Evolutionary conservation across 2,113 vertebrate genomes (phyloP).

Genomic region (Hypanus sabinus): DNA sequence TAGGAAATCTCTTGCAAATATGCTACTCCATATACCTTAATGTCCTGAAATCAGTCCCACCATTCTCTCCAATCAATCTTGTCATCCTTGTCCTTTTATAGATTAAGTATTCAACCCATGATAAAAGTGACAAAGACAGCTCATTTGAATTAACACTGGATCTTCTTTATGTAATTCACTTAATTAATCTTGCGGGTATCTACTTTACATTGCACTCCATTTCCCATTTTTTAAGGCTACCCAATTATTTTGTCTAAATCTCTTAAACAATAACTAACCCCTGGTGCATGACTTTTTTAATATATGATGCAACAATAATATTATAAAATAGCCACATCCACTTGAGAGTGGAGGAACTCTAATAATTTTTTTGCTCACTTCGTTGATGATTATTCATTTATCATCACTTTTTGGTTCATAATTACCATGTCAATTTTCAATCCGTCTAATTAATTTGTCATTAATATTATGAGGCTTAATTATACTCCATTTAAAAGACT

Average conservation of each 20-base stretch:
- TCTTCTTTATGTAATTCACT: background rate
- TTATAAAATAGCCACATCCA: background rate
- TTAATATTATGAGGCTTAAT: slow-evolving; percentile 1
- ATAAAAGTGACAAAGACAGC: background rate
- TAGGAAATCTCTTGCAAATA: background rate
- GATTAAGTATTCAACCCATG: background rate
- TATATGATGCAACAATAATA: background rate
- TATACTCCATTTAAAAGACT: background rate
- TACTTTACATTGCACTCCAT: background rate
- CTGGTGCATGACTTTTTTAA: background rate
- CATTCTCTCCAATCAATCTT: background rate
- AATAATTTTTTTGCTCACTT: background rate
- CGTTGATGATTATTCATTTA: background rate
- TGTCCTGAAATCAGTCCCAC: background rate
- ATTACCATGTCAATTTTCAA: background rate
- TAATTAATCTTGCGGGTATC: background rate
- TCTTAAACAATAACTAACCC: background rate
- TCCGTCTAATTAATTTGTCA: background rate
- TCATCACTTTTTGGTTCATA: background rate
- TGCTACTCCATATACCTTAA: background rate
- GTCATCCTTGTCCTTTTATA: background rate
- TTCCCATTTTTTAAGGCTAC: background rate
- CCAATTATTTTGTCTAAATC: slow-evolving; percentile 18
- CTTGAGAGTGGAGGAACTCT: background rate
- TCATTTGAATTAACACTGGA: background rate